These are phyloP conservation scores for Cirrhinus mrigala DNA, from an alignment of 2,797 vertebrate genomes.

Conservation along the genomic window DNA sequence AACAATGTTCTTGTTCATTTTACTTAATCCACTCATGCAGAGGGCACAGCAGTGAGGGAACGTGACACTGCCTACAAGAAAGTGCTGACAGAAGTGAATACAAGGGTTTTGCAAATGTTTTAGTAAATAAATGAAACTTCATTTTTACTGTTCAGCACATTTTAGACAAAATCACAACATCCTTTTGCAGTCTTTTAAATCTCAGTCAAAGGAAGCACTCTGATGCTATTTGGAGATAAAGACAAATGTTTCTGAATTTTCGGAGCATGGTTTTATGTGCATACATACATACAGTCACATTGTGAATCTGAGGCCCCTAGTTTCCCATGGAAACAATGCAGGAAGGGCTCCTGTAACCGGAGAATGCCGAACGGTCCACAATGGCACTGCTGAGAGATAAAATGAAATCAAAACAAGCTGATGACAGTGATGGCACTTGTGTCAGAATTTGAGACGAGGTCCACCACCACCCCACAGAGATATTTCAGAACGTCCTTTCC, in stretches of 20 bases:
- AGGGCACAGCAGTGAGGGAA: slow-evolving; percentile 40
- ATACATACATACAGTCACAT: slow-evolving; percentile 76
- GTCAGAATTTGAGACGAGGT: slow-evolving; percentile 74
- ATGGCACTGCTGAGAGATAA: slow-evolving; percentile 80
- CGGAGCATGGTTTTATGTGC: slow-evolving; percentile 72
- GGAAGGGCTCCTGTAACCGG: slow-evolving; percentile 77
- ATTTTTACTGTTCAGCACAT: too few species aligned
- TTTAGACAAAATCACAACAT: background rate
- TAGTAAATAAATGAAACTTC: background rate
- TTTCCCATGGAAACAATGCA: slow-evolving; percentile 83
- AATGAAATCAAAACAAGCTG: slow-evolving; percentile 84
- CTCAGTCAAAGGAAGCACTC: background rate
- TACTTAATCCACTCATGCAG: slow-evolving; percentile 46
- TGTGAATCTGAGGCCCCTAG: slow-evolving; percentile 68
- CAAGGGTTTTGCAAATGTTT: slow-evolving; percentile 20
- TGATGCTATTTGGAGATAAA: slow-evolving; percentile 77
- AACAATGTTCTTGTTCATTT: slow-evolving; percentile 54
- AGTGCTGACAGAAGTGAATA: slow-evolving; percentile 19
- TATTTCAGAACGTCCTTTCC: slow-evolving; percentile 25
- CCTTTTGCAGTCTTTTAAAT: background rate
- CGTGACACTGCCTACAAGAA: background rate
- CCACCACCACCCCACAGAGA: slow-evolving; percentile 35
- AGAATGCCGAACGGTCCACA: slow-evolving; percentile 73
- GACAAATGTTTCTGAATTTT: slow-evolving; percentile 71
- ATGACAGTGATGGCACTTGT: slow-evolving; percentile 83